Evolutionary conservation across 2,797 vertebrate genomes (phyloP), one percentile per base, ranked within the genome.

Genomic region (Onychomys torridus): DNA sequence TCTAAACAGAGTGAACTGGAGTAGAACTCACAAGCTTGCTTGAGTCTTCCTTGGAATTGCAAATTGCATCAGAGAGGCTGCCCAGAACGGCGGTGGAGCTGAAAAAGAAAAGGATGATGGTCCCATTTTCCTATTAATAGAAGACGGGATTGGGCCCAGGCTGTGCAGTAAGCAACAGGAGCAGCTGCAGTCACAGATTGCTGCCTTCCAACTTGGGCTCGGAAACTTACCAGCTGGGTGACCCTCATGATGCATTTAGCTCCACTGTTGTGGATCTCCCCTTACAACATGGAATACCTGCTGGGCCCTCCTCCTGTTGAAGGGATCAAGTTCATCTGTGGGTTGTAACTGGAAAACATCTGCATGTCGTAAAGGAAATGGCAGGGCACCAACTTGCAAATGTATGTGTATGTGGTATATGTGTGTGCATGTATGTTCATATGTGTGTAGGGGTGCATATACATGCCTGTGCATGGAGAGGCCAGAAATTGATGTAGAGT

Each of bases 1-100:
- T 95, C 93, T 93, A 96, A 95, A 94, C 19, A 23, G 19, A 93
- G 67, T 21, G 52, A 65, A 63, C 61, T 40, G 84, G 81, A 19
- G 43, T 63, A 10, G 71, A 89, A 86, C 17, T 76, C 91, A 89
- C 40, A 91, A 91, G 79, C 46, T 32, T 83, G 71, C 76, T 65
- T 46, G 89, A 73, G 59, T 93, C 32, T 82, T 82, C 55, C 1
- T 19, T 85, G 61, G 94, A 90, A 90, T 37, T 93, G 81, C 77
- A 93, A 94, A 91, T 77, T 73, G 59, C 95, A 75, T 78, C 55
- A 40, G 69, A 94, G 88, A 90, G 59, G 37, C 40, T 63, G 29
- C 69, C 73, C 75, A 91, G 90, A 93, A 46, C 43, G n/a, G n/a
- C 43, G 59, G 92, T 29, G 55, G 76, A 75, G 37, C 32, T 89